Conservation (phyloP, 2,888 invertebrate species). For the Drosophila pseudotakahashii region DNA sequence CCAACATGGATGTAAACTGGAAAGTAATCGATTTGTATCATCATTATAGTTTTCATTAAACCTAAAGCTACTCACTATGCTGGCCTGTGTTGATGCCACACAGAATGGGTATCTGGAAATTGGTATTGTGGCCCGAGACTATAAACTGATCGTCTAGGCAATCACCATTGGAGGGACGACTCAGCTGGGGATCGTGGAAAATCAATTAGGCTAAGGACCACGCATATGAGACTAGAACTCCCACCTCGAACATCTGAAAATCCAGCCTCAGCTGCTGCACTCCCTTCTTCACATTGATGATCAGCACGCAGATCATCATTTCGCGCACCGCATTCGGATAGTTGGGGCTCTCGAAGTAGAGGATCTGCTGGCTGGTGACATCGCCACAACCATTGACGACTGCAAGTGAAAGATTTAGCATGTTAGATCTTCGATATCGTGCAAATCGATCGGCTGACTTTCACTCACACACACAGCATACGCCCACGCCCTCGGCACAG, state of each 20-base stretch:
- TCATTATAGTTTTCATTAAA: accelerated
- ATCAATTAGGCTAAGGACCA: not conserved
- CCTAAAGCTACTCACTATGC: slow-evolving; percentile 86
- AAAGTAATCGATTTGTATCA: slow-evolving; percentile 53
- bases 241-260: slow-evolving; percentile 89
- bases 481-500: slow-evolving; percentile 90
- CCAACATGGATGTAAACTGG: slow-evolving; percentile 90
- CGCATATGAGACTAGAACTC: not conserved
- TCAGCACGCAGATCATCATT: slow-evolving; percentile 87
- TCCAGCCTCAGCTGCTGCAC: slow-evolving; percentile 89
- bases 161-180: slow-evolving; percentile 88
- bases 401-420: slow-evolving; percentile 77
- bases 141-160: slow-evolving; percentile 89
- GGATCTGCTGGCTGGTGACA: slow-evolving; percentile 86
- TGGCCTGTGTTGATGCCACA: slow-evolving; percentile 92
- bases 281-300: slow-evolving; percentile 86
- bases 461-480: slow-evolving; percentile 90
- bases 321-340: slow-evolving; percentile 87
- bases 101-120: slow-evolving; percentile 88
- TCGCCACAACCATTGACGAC: slow-evolving; percentile 89
- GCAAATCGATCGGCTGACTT: slow-evolving; percentile 6
- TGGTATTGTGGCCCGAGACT: slow-evolving; percentile 89
- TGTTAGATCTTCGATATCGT: not conserved
- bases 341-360: slow-evolving; percentile 90
- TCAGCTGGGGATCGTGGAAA: slow-evolving; percentile 85